Evolutionary conservation across 2,797 vertebrate species (phyloP), one percentile per base, ranked within the genome.

Genomic region (Yasuhikotakia modesta): DNA sequence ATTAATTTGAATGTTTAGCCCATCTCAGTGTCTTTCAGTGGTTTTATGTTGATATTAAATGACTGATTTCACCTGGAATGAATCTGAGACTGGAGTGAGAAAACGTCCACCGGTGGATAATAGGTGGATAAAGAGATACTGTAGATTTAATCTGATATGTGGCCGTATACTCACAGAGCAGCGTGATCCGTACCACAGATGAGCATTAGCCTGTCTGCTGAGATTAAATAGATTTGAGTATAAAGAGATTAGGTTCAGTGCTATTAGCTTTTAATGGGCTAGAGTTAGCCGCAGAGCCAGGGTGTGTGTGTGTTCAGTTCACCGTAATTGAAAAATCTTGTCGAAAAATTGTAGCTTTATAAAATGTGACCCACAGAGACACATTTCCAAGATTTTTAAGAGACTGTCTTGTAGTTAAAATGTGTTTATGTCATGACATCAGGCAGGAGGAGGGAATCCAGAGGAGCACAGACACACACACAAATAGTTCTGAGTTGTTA

Each of bases 91-190:
- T 16, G 65, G 77, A 35, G 74, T 68, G 60, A 76, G 74, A 81
- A 70, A 75, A 61, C 60, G 24, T 27, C 63, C 55, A 55, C 79
- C 21, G 39, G 80, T 82, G 80, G 73, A 72, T 76, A 76, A 74
- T 79, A 79, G 70, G 78, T 80, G 79, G 73, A 67, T 72, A 39
- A 63, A 60, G 19, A 60, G 77, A 83, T 79, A 8, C 35, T 39
- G 35, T 39, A 71, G 70, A 21, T 52, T 61, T 14, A 50, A 46
- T 64, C 57, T 71, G 72, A 76, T 66, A 50, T 53, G 68, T 79
- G 52, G 52, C 27, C 16, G 4, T 67, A 65, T 72, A 35, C 57
- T 76, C 32, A 19, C 13, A 27, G 27, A 73, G 32, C 52, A 61
- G 46, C 58, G 39, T 45, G 79, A 79, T n/a, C 75, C 77, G 81